These are phyloP conservation scores for Heliconius nattereri DNA, from an alignment of 1,140 invertebrate genomes.

Conservation along the genomic window DNA sequence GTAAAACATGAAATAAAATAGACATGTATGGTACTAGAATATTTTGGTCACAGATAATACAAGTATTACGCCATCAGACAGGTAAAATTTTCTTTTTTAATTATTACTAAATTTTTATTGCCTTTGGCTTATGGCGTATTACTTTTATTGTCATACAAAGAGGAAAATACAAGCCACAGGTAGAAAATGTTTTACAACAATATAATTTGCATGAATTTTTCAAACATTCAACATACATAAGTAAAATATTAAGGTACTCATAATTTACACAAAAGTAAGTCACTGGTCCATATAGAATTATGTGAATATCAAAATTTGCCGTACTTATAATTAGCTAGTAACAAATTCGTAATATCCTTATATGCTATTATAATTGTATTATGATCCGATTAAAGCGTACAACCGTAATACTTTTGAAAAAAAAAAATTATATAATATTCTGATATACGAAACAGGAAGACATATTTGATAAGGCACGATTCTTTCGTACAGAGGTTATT, in stretches of 20 bases:
- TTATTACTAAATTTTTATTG: neutral
- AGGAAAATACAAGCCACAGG: neutral
- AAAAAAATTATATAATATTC: conserved; percentile 14
- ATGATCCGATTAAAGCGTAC: conserved; percentile 72
- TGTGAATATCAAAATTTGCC: conserved; percentile 42
- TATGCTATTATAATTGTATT: conserved; percentile 59
- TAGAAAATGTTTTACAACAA: neutral
- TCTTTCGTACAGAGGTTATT: neutral
- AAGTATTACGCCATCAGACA: conserved; percentile 31
- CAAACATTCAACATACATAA: conserved; percentile 17
- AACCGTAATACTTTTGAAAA: conserved; percentile 74
- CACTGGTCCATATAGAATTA: conserved; percentile 59
- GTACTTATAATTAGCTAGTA: conserved; percentile 44
- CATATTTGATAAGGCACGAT: conserved; percentile 24
- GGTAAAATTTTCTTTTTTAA: conserved; percentile 14
- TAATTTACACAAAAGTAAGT: conserved; percentile 49
- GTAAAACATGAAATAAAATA: neutral
- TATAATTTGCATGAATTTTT: neutral
- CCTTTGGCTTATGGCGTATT: conserved; percentile 7
- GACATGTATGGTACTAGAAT: neutral
- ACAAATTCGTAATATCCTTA: conserved; percentile 54
- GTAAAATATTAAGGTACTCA: conserved; percentile 28
- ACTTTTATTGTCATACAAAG: conserved; percentile 1
- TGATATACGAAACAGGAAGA: conserved; percentile 24
- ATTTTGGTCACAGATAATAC: conserved; percentile 21